These are phyloP conservation scores for Neelides folsomi DNA, from an alignment of 2,888 invertebrate species.

Conservation along the genomic window DNA sequence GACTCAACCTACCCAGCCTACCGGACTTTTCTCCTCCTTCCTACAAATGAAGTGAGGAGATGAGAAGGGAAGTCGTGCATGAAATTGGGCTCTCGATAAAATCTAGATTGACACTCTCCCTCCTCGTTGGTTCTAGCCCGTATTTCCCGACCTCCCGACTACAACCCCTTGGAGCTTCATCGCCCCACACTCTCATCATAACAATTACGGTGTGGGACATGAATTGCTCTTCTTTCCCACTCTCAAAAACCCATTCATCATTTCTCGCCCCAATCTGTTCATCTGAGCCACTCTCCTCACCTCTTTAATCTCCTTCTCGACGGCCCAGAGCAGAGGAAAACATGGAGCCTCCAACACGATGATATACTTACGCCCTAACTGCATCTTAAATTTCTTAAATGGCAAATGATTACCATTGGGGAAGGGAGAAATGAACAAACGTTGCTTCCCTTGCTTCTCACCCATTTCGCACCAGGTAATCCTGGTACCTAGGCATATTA, in stretches of 20 bases:
- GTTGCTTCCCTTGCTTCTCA: no score
- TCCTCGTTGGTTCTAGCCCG: constrained; percentile 6
- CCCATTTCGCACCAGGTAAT: no score
- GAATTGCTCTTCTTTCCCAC: not conserved
- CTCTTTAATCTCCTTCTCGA: constrained; percentile 4
- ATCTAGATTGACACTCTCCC: constrained; percentile 22
- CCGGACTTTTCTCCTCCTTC: constrained; percentile 3
- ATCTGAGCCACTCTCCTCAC: constrained; percentile 9
- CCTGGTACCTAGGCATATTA: no score
- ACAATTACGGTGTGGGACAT: not conserved
- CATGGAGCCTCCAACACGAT: no score
- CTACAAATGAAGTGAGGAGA: no score
- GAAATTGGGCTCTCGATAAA: constrained; percentile 22
- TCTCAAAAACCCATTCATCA: not conserved
- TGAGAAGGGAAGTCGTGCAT: constrained; percentile 19
- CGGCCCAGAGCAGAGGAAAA: no score
- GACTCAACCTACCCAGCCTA: constrained; percentile 7
- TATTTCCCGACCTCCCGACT: not conserved
- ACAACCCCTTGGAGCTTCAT: no score
- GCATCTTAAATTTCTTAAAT: no score
- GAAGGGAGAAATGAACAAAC: no score
- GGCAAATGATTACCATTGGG: no score
- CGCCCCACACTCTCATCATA: not conserved
- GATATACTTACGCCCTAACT: no score
- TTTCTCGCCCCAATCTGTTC: no score